Conservation (phyloP, 2,113 vertebrate species). For the Corythornis madagascariensis region DNA sequence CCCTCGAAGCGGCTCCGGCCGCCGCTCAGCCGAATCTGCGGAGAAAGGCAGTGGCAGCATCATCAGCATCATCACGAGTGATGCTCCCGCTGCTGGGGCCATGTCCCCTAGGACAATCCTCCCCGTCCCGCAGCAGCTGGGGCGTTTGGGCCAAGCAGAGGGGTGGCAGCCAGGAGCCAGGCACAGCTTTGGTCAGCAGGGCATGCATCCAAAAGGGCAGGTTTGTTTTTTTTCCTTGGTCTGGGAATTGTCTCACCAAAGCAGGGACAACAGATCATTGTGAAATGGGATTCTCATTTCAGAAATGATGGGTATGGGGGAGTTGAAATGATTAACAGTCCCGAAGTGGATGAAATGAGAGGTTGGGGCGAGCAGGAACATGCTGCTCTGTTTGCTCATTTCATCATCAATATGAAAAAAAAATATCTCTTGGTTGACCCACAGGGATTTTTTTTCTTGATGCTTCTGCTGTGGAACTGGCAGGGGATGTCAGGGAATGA, state of each 20-base stretch:
- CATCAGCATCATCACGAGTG: not conserved
- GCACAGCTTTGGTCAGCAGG: not conserved
- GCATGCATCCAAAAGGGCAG: accelerated
- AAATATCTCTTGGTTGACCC: not conserved
- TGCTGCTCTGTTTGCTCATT: accelerated
- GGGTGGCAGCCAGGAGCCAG: not conserved
- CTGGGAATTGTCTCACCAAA: not conserved
- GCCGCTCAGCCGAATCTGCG: slow-evolving; percentile 91
- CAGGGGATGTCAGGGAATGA: not conserved
- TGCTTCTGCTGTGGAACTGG: not conserved
- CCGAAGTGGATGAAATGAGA: not conserved
- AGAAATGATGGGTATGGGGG: not conserved
- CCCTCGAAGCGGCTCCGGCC: slow-evolving; percentile 91
- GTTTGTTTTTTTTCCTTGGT: not conserved
- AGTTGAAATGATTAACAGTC: not conserved
- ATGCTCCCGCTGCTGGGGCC: not conserved
- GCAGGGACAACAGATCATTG: not conserved
- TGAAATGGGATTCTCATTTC: not conserved
- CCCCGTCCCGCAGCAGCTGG: not conserved
- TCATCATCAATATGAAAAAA: not conserved
- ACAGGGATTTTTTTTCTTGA: not conserved
- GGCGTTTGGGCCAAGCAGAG: accelerated
- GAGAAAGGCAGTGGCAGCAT: slow-evolving; percentile 37
- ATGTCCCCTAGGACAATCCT: accelerated
- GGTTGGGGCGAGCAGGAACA: not conserved